Base-by-base conservation (phyloP, 2,888 invertebrate species). In the Alviniconcha strummeri region DNA sequence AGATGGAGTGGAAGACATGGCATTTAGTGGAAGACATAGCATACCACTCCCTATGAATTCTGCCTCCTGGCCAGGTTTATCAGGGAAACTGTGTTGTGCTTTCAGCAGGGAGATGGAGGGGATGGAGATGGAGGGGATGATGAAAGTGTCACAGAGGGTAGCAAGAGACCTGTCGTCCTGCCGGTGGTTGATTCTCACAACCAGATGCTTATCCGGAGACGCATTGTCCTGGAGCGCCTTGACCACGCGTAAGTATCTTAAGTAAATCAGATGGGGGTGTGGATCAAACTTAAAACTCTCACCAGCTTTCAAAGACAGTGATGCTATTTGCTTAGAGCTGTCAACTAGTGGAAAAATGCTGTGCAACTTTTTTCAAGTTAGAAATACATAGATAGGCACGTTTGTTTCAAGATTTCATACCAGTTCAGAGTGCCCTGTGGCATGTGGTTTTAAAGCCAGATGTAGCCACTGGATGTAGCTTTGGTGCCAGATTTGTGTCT, bases 171-270 rank as follows among this genome's bases (percentile, higher is more conserved):
- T 17, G 11, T 82, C 36, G 67, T 67, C 6, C 75, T 96, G 83
- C 96, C 97, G 15, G 92, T 96, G 85, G 95, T 96, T 5, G 96
- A 96, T 89, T 94, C 94, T 86, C 95, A 95, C 91, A 95, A 96
- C 36, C 96, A 96, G 88, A 95, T 95, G 91, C 95, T 95, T 13
- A 93, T 96, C 84, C 94, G 97, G 72, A 95, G 96, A 88, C 95
- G 95, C 93, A 96, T 97, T 91, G 96, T 96, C 17, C 94, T 96
- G 85, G 95, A 96, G 86, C 95, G 96, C 90, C 93, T 96, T 75
- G 95, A 95, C 90, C 96, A 95, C 94, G 95, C 95, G 93, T 95
- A 93, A 94, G 94, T 93, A 54, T 57, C 72, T 17, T 74, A 19
- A 76, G 6, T 60, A 19, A 17, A 69, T 69, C n/a, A 69, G 13